phyloP scores from a whole-genome alignment of 2,888 invertebrate genomes.

The Hemicrepidius hirtus region DNA sequence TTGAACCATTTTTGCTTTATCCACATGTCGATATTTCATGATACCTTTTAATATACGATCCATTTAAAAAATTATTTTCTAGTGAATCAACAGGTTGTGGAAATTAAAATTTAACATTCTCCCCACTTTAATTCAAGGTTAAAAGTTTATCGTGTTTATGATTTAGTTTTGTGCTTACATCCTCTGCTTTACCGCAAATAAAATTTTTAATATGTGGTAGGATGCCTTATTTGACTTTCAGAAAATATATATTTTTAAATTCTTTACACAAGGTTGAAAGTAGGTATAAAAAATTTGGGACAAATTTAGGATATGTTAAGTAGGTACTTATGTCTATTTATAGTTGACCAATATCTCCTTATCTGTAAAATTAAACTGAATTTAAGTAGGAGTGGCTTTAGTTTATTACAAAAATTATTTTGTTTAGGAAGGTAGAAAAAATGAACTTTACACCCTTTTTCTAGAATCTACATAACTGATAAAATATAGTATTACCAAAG shows the following conservation, averaged over 20 bases:
- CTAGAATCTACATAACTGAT: no score
- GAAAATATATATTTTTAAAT: not conserved
- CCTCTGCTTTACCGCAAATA: not conserved
- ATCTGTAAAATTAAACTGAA: no score
- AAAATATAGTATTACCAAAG: no score
- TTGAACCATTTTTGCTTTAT: slow-evolving; percentile 90
- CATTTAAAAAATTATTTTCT: slow-evolving; percentile 73
- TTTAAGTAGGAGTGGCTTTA: no score
- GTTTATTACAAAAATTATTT: no score
- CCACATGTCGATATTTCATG: slow-evolving; percentile 89
- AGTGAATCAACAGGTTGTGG: slow-evolving; percentile 15
- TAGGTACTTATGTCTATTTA: no score
- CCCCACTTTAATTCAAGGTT: slow-evolving; percentile 25
- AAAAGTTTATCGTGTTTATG: slow-evolving; percentile 18
- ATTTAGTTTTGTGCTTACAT: not conserved
- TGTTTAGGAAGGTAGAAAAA: no score
- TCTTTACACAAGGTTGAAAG: not conserved
- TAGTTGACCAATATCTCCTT: no score
- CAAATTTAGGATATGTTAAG: no score
- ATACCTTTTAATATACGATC: slow-evolving; percentile 92
- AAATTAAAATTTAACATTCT: slow-evolving; percentile 1
- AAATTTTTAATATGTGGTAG: no score
- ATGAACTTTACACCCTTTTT: no score
- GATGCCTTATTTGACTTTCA: not conserved
- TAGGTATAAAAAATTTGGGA: not conserved